Evolutionary conservation across 1,140 invertebrate species (phyloP).

Genomic region (Aphidius ervi): DNA sequence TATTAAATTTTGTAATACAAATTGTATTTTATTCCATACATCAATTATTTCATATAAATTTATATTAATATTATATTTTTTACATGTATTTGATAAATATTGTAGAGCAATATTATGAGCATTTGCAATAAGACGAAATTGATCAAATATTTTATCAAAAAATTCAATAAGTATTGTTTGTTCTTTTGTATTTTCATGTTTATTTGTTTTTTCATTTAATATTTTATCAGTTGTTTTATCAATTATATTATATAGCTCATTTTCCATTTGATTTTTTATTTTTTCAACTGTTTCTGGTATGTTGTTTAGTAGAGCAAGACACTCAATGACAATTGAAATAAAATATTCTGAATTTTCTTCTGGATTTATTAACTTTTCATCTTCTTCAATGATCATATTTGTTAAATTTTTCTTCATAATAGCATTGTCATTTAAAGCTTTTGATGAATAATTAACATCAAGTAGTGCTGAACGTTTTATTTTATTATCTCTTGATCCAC

Average conservation of each 20-base stretch:
- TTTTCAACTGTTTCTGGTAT: constrained; percentile 80
- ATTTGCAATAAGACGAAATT: constrained; percentile 69
- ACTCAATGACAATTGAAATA: constrained; percentile 80
- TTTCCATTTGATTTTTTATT: constrained; percentile 77
- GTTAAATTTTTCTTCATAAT: constrained; percentile 31
- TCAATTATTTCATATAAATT: constrained; percentile 73
- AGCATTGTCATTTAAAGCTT: not conserved
- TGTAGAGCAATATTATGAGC: constrained; percentile 64
- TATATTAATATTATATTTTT: constrained; percentile 55
- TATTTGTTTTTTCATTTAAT: constrained; percentile 10
- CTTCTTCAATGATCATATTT: constrained; percentile 61
- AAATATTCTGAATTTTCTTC: constrained; percentile 69
- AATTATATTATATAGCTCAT: constrained; percentile 73
- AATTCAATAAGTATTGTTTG: constrained; percentile 54
- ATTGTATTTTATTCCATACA: constrained; percentile 86
- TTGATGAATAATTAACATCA: constrained; percentile 27
- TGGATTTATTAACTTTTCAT: constrained; percentile 60
- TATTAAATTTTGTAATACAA: constrained; percentile 74
- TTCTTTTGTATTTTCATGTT: constrained; percentile 20
- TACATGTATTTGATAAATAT: constrained; percentile 58
- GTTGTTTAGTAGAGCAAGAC: constrained; percentile 78
- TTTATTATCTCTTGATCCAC: constrained; percentile 49
- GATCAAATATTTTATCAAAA: constrained; percentile 65
- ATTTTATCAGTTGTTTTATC: constrained; percentile 72
- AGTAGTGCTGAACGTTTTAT: constrained; percentile 34